Conservation (phyloP, 2,113 vertebrate species). For the Phalacrocorax carbo region DNA sequence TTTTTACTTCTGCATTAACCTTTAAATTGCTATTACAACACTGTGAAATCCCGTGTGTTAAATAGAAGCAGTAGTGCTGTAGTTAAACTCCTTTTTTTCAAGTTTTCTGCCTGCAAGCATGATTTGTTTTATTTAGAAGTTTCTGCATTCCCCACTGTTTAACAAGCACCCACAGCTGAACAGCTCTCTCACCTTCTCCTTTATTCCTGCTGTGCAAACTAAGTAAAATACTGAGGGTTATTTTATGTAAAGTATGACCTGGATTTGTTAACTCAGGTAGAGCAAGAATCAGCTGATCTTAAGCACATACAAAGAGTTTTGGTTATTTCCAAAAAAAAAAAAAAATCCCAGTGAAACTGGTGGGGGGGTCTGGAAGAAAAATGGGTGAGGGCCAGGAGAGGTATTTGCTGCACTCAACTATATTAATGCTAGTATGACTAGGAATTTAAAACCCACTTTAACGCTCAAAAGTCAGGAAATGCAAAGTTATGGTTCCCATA, state of each 20-base stretch:
- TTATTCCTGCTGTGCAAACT: not conserved
- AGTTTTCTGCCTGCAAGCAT: not conserved
- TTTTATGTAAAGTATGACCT: not conserved
- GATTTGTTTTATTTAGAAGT: conserved; percentile 61
- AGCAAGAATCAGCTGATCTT: not conserved
- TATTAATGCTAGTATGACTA: conserved; percentile 1
- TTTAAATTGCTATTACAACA: conserved; percentile 17
- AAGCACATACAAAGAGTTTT: not conserved
- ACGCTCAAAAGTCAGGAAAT: conserved; percentile 39
- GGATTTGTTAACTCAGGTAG: not conserved
- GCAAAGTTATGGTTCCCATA: conserved; percentile 30
- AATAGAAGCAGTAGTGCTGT: conserved; percentile 32
- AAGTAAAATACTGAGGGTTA: not conserved
- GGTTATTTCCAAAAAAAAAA: not conserved
- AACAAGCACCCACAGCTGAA: conserved; percentile 15
- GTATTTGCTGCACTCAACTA: not conserved
- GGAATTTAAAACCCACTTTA: conserved; percentile 30
- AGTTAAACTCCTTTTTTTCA: conserved; percentile 24
- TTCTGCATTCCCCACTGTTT: conserved; percentile 28
- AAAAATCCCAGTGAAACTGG: not conserved
- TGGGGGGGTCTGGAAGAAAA: not conserved
- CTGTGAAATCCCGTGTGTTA: conserved; percentile 34
- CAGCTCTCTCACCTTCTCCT: not conserved
- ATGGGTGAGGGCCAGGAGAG: not conserved
- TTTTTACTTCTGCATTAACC: conserved; percentile 46